Evolutionary conservation across 64 coral and sea anemone genomes (phyloP).

Genomic region (Porites australiensis): DNA sequence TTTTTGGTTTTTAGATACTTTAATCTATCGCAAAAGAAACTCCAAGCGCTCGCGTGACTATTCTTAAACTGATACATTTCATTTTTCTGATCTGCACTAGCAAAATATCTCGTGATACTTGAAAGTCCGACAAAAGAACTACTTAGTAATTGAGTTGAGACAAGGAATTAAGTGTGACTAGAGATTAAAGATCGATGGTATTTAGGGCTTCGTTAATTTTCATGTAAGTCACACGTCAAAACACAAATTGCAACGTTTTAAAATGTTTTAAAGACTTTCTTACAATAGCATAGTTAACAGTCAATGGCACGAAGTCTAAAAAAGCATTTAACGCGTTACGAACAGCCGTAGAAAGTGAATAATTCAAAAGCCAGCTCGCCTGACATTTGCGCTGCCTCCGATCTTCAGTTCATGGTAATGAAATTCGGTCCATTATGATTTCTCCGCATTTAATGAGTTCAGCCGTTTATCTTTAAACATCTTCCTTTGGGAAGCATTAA

Average conservation of each 20-base stretch:
- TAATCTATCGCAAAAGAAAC: too few relatives aligned
- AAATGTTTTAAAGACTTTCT: not conserved
- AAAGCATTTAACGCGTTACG: not conserved
- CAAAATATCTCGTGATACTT: not conserved
- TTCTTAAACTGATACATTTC: not conserved
- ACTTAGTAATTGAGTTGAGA: not conserved
- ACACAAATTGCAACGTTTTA: not conserved
- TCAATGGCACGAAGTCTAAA: not conserved
- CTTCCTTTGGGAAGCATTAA: conserved; percentile 77
- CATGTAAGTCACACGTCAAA: not conserved
- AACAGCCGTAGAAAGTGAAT: not conserved
- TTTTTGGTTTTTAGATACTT: too few relatives aligned
- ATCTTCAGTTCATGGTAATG: conserved; percentile 1
- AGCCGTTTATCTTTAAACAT: conserved; percentile 78
- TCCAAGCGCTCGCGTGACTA: too few relatives aligned
- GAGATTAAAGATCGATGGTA: too few relatives aligned
- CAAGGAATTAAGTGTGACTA: not conserved
- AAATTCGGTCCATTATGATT: conserved; percentile 34
- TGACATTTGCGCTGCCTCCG: not conserved
- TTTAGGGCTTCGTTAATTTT: not conserved
- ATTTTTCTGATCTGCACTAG: not conserved
- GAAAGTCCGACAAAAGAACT: not conserved
- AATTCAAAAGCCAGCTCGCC: not conserved
- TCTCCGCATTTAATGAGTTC: not conserved
- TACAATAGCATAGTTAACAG: too few relatives aligned